Evolutionary conservation across 2,113 vertebrate genomes (phyloP), one percentile per base, ranked within the genome.

Genomic region (Numenius arquata): DNA sequence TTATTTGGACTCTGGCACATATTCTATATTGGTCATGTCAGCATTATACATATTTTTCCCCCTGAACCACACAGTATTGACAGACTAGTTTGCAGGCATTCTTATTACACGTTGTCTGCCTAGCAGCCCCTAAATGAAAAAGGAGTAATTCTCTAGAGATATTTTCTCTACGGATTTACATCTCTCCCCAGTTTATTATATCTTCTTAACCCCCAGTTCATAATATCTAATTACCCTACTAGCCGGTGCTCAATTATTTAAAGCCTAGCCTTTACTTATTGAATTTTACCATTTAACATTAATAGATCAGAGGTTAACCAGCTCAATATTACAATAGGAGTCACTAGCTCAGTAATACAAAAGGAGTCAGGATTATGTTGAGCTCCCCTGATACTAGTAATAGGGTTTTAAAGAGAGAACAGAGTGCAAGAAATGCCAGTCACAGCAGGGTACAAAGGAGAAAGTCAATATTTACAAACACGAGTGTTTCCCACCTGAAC

Each of bases 281-380:
- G 83, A 78, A 83, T 93, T 92, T 87, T 85, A 89, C 45, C 68
- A 47, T 90, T 93, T 97, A 93, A 91, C 91, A 89, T 85, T 90
- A 90, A 86, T 68, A 92, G 88, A 97, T 83, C 55, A 89, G 89
- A 90, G 89, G 88, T 91, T 89, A 96, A 95, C 62, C 79, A 58
- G 50, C 52, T 90, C 89, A 52, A n/a, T 81, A 87, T 73, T 78
- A 90, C 74, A 88, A 88, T 93, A 84, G n/a, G 18, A 85, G 47
- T 72, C 56, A 27, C 70, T 67, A 56, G 55, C 17, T 89, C 70
- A 71, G 36, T 36, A 82, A 45, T 12, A 92, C n/a, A 80, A 80
- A 95, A 82, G 36, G 19, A 92, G 56, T 58, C 47, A 78, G 62
- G 85, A 79, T 81, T 79, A 78, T 30, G 55, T 56, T 79, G 89